phyloP scores from a whole-genome alignment of 2,113 vertebrate species.

The Stigmatopora argus region DNA sequence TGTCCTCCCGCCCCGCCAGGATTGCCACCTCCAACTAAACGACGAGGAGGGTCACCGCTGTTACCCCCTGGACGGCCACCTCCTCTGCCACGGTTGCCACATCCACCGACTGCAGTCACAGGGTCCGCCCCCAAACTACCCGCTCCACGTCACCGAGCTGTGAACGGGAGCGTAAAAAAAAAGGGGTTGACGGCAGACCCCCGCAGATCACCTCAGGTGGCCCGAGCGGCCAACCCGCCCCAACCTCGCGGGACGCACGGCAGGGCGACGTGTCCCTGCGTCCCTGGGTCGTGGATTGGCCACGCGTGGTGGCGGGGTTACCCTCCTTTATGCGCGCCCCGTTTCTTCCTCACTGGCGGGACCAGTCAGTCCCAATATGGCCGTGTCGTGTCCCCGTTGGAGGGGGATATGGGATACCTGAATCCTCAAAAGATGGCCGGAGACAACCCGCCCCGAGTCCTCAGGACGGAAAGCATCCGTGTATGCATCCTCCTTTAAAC shows the following conservation, averaged over 20 bases:
- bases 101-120: constrained; percentile 81
- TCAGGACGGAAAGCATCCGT: no score
- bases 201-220: constrained; percentile 18
- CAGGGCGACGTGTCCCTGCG: neutral
- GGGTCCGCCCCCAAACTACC: constrained; percentile 73
- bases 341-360: neutral
- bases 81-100: constrained; percentile 93
- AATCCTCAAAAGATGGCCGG: no score
- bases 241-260: neutral
- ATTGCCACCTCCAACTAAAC: constrained; percentile 91
- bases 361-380: neutral
- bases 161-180: constrained; percentile 68
- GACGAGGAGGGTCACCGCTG: constrained; percentile 94
- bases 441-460: no score
- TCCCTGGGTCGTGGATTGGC: neutral
- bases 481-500: no score
- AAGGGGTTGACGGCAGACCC: constrained; percentile 1
- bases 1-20: constrained; percentile 60
- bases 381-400: neutral
- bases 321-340: neutral
- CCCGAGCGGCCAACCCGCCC: constrained; percentile 19
- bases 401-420: neutral
- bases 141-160: constrained; percentile 91
- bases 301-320: neutral
- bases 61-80: constrained; percentile 88